phyloP scores from a whole-genome alignment of 37 sponge, comb jelly and placozoan genomes.

The Amphimedon queenslandica region DNA sequence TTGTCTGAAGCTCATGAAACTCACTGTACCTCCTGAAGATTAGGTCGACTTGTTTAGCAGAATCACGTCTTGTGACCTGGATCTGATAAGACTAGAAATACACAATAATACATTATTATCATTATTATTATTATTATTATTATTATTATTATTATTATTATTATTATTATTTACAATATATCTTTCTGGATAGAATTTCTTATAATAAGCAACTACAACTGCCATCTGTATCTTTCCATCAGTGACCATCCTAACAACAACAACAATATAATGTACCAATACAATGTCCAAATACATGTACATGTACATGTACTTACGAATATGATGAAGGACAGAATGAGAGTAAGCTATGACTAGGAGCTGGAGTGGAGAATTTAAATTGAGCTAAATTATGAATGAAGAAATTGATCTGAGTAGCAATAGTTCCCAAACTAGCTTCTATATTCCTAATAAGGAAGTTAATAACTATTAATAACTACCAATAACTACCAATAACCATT shows the following conservation, averaged over 20 bases:
- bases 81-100: constrained; percentile 51
- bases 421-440: constrained; percentile 70
- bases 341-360: constrained; percentile 23
- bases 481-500: background rate
- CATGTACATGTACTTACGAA: background rate
- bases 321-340: constrained; percentile 22
- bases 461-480: background rate
- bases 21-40: constrained; percentile 83
- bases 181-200: constrained; percentile 66
- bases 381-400: constrained; percentile 92
- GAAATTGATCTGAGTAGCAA: constrained; percentile 82
- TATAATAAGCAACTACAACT: constrained; percentile 55
- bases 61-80: constrained; percentile 30
- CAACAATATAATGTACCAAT: no score
- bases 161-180: constrained; percentile 56
- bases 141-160: background rate
- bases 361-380: constrained; percentile 40
- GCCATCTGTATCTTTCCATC: constrained; percentile 56
- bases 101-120: background rate
- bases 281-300: no score
- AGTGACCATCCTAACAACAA: constrained; percentile 43
- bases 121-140: no score
- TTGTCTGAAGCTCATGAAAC: constrained; percentile 77
- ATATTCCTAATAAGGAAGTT: constrained; percentile 40
- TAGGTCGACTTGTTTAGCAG: background rate